Evolutionary conservation across 2,888 invertebrate genomes (phyloP).

Genomic region (Hyles lineata): DNA sequence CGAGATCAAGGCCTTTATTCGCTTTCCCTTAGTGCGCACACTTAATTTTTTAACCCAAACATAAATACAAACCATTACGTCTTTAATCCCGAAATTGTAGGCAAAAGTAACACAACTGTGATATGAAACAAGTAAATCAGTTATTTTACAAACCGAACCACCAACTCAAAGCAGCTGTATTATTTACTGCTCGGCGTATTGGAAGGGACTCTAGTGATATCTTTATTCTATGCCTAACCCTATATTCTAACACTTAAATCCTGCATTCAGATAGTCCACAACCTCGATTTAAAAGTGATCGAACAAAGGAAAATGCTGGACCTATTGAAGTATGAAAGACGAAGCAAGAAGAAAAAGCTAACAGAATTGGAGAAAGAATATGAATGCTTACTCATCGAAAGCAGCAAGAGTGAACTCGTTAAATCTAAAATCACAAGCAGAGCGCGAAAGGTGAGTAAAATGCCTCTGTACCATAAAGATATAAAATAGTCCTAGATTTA

Average conservation of each 20-base stretch:
- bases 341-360: slow-evolving; percentile 86
- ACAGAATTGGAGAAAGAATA: slow-evolving; percentile 86
- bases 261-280: slow-evolving; percentile 68
- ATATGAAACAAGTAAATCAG: no score
- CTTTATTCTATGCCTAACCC: no score
- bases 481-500: no score
- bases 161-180: no score
- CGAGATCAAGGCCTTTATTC: no score
- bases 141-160: no score
- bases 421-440: slow-evolving; percentile 83
- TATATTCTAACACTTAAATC: neutral
- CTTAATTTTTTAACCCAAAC: no score
- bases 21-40: no score
- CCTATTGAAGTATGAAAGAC: slow-evolving; percentile 88
- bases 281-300: slow-evolving; percentile 88
- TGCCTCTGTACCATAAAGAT: no score
- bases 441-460: slow-evolving; percentile 86
- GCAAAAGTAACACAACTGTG: no score
- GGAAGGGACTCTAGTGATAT: no score
- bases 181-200: no score
- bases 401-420: slow-evolving; percentile 79
- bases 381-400: slow-evolving; percentile 85
- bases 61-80: neutral
- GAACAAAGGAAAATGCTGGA: slow-evolving; percentile 90
- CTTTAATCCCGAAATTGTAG: neutral